phyloP scores from a whole-genome alignment of 2,113 vertebrate genomes.

The Sitta europaea region DNA sequence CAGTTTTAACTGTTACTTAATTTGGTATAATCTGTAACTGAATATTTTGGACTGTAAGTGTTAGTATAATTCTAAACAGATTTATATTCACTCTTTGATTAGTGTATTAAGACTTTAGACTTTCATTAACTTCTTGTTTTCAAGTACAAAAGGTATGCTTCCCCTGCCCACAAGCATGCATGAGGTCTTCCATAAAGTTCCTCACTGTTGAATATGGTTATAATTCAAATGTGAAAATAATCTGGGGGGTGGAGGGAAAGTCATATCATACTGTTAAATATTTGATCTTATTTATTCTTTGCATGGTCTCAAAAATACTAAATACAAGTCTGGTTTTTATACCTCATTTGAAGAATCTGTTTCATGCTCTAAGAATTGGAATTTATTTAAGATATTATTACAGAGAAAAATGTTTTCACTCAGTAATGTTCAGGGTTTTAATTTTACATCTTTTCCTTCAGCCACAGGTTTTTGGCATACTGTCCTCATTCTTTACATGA shows the following conservation, averaged over 20 bases:
- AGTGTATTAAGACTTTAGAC: not conserved
- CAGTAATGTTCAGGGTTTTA: not conserved
- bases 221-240: not conserved
- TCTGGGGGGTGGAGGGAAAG: rapidly evolving
- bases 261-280: not conserved
- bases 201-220: not conserved
- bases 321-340: not conserved
- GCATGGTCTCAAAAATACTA: not conserved
- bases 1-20: not conserved
- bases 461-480: not conserved
- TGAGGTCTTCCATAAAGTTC: not conserved
- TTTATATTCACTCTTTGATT: not conserved
- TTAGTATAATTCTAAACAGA: not conserved
- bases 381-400: not conserved
- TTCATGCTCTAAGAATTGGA: not conserved
- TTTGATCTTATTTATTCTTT: not conserved
- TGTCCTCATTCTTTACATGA: not conserved
- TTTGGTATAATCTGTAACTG: not conserved
- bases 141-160: not conserved
- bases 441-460: not conserved
- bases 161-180: not conserved
- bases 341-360: not conserved
- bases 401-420: not conserved
- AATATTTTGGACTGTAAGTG: not conserved
- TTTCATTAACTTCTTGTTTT: not conserved